Evolutionary conservation across 2,888 invertebrate species (phyloP).

Genomic region (Gonocerus acuteangulatus): DNA sequence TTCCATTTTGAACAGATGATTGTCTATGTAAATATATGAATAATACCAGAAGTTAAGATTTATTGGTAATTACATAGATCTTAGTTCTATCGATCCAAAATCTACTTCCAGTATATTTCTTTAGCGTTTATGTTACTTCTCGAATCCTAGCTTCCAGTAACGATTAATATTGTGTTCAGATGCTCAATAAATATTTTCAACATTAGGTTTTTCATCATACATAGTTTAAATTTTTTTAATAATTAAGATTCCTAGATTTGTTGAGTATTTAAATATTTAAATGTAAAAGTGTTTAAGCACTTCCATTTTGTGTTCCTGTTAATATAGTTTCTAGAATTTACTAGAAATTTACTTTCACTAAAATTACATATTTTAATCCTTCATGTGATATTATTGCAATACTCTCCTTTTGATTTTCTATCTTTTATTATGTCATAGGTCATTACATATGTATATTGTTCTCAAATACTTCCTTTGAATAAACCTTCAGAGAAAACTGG

Average conservation of each 20-base stretch:
- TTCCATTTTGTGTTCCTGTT: conserved; percentile 27
- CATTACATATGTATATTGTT: not conserved
- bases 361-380: conserved; percentile 8
- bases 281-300: conserved; percentile 11
- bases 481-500: not conserved
- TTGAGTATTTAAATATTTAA: conserved; percentile 9
- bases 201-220: not conserved
- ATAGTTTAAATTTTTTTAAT: no score
- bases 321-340: conserved; percentile 14
- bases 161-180: not conserved
- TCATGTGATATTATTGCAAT: conserved; percentile 17
- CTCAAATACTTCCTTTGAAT: not conserved
- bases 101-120: no score
- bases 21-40: no score
- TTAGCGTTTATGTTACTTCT: no score
- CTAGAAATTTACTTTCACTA: conserved; percentile 10
- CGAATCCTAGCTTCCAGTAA: not conserved
- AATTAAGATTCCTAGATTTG: no score
- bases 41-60: no score
- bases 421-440: not conserved
- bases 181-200: not conserved
- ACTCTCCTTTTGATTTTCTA: not conserved
- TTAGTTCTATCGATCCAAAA: no score
- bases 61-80: no score
- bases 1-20: no score